phyloP scores from a whole-genome alignment of 2,888 invertebrate species.

The Phaonia tiefii region DNA sequence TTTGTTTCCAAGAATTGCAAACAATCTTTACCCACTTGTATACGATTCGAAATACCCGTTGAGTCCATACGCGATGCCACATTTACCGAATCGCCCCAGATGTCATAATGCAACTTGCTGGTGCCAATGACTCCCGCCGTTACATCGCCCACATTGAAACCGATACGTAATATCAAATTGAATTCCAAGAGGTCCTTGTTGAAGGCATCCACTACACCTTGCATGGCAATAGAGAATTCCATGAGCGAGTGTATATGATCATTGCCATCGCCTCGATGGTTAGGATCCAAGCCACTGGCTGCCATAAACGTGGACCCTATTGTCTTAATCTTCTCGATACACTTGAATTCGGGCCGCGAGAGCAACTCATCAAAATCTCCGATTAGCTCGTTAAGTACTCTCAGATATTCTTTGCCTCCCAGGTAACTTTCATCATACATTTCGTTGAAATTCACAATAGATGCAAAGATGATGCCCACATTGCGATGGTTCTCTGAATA shows the following conservation, averaged over 20 bases:
- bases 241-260: constrained; percentile 91
- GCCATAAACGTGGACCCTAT: constrained; percentile 99
- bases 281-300: constrained; percentile 95
- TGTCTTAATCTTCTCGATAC: constrained; percentile 98
- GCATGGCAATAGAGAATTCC: constrained; percentile 96
- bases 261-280: constrained; percentile 85
- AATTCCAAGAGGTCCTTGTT: constrained; percentile 95
- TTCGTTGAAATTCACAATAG: constrained; percentile 97
- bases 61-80: constrained; percentile 98
- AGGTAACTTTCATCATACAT: constrained; percentile 98
- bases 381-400: constrained; percentile 97
- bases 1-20: constrained; percentile 85
- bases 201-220: constrained; percentile 91
- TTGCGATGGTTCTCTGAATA: constrained; percentile 97
- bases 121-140: constrained; percentile 98
- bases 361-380: constrained; percentile 97
- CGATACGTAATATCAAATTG: constrained; percentile 91
- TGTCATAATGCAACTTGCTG: constrained; percentile 97
- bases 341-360: constrained; percentile 89
- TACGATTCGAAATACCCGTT: constrained; percentile 92
- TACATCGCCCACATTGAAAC: constrained; percentile 96
- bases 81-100: constrained; percentile 99
- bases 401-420: constrained; percentile 95
- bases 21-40: constrained; percentile 91
- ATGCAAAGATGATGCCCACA: constrained; percentile 96